Evolutionary conservation across 2,888 invertebrate genomes (phyloP).

Genomic region (Hydriomena furcata): DNA sequence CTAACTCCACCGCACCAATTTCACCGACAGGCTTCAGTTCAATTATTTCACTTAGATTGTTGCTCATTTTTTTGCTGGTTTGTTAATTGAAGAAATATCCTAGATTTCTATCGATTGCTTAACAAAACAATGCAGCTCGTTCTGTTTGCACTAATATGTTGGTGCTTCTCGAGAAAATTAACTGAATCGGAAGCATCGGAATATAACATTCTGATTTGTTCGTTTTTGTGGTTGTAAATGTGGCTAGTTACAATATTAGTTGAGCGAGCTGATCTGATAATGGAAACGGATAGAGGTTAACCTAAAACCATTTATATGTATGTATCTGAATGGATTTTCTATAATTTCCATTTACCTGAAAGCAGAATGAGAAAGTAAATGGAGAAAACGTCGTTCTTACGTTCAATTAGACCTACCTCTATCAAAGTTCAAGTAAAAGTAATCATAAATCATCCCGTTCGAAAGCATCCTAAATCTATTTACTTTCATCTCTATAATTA

Average conservation of each 20-base stretch:
- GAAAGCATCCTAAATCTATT: slow-evolving; percentile 18
- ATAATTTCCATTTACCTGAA: no score
- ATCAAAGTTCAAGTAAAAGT: slow-evolving; percentile 13
- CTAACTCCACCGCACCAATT: slow-evolving; percentile 42
- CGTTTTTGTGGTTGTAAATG: no score
- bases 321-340: neutral
- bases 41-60: slow-evolving; percentile 53
- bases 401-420: slow-evolving; percentile 3
- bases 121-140: neutral
- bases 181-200: no score
- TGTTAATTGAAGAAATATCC: slow-evolving; percentile 15
- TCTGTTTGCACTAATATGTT: neutral
- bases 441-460: slow-evolving; percentile 18
- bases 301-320: no score
- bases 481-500: slow-evolving; percentile 21
- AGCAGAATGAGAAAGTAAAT: slow-evolving; percentile 7
- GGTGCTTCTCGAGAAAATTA: no score
- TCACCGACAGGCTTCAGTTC: slow-evolving; percentile 54
- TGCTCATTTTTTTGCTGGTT: slow-evolving; percentile 15
- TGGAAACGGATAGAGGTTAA: no score
- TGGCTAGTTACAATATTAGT: no score
- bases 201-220: no score
- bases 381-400: slow-evolving; percentile 1
- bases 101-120: slow-evolving; percentile 2
- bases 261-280: no score